Conservation (phyloP, 2,113 vertebrate genomes). For the Vireo altiloquus region DNA sequence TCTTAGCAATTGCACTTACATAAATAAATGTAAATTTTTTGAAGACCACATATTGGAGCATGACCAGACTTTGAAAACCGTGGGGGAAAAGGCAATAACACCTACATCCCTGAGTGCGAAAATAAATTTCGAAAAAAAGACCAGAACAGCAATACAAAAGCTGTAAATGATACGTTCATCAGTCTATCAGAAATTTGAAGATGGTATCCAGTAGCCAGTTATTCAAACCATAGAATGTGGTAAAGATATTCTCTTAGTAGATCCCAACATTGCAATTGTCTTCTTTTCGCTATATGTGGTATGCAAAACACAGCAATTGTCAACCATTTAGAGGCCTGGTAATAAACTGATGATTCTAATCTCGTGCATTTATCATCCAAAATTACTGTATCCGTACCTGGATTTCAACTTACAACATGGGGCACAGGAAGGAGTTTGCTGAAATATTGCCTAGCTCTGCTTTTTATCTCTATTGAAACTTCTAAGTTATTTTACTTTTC, state of each 20-base stretch:
- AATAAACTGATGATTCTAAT: not conserved
- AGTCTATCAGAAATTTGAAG: not conserved
- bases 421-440: not conserved
- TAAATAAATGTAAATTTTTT: not conserved
- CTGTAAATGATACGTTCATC: not conserved
- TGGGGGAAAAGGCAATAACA: not conserved
- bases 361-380: not conserved
- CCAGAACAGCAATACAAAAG: not conserved
- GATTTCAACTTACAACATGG: not conserved
- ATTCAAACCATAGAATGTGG: not conserved
- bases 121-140: not conserved
- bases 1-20: not conserved
- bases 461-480: not conserved
- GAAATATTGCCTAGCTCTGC: not conserved
- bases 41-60: not conserved
- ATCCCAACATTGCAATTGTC: not conserved
- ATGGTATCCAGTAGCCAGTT: not conserved
- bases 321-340: rapidly evolving
- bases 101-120: not conserved
- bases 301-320: not conserved
- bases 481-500: not conserved
- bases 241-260: not conserved
- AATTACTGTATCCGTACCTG: not conserved
- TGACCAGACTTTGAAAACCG: not conserved
- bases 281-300: rapidly evolving